Conservation (phyloP, 2,113 vertebrate genomes). For the Chlamydotis undulata region DNA sequence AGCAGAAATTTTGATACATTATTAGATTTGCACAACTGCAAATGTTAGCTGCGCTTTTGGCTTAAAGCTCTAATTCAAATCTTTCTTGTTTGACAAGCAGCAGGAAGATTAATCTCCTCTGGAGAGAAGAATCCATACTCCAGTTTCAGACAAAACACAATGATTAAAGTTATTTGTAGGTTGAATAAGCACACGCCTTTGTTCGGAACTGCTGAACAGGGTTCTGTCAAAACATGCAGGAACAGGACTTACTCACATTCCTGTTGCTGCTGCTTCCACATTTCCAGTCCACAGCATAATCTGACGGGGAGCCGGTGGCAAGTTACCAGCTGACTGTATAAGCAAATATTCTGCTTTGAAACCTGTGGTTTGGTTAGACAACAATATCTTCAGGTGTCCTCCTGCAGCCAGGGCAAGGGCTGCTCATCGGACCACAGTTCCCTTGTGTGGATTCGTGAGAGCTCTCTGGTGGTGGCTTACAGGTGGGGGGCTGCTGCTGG, state of each 20-base stretch:
- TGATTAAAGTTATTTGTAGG: background rate
- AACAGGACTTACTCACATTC: background rate
- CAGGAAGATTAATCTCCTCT: background rate
- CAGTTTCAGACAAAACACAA: background rate
- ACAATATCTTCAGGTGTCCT: accelerated
- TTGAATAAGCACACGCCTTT: background rate
- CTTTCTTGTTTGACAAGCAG: background rate
- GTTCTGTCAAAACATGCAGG: background rate
- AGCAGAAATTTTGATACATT: background rate
- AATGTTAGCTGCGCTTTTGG: background rate
- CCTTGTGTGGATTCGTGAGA: background rate
- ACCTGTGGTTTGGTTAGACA: background rate
- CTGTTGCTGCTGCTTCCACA: background rate
- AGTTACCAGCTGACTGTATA: background rate
- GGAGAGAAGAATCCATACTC: background rate
- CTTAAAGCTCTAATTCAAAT: background rate
- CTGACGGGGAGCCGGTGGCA: background rate
- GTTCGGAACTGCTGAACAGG: background rate
- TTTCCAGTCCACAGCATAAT: background rate
- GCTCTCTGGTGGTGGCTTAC: background rate
- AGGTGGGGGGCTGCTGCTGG: slow-evolving; percentile 45
- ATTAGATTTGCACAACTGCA: background rate
- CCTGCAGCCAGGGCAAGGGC: accelerated
- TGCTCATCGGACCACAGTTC: background rate
- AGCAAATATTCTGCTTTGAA: background rate